phyloP scores from a whole-genome alignment of 2,113 vertebrate species.

The Capreolus pygargus region DNA sequence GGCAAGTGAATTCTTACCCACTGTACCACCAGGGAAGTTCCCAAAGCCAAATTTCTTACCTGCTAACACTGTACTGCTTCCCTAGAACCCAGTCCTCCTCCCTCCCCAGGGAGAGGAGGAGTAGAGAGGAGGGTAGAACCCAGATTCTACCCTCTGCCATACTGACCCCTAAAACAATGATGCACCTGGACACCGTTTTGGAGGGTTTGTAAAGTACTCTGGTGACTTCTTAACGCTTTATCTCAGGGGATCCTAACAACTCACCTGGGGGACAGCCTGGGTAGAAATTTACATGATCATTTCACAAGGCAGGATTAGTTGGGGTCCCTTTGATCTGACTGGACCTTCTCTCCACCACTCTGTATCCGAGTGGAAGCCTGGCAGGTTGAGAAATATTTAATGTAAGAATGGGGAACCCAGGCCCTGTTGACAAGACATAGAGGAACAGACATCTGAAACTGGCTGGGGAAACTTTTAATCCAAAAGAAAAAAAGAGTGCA shows the following conservation, averaged over 20 bases:
- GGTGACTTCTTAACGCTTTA: background rate
- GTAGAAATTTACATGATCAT: background rate
- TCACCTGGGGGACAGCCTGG: background rate
- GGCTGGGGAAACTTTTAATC: conserved; percentile 28
- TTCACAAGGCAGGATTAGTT: background rate
- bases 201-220: background rate
- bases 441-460: background rate
- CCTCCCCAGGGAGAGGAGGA: too few relatives aligned
- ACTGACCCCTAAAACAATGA: background rate
- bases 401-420: background rate
- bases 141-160: background rate
- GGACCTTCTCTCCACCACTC: background rate
- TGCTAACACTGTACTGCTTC: background rate
- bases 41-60: background rate
- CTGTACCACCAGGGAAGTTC: background rate
- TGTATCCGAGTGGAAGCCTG: background rate
- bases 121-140: too few relatives aligned
- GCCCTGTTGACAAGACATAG: accelerated
- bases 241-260: background rate
- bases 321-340: background rate
- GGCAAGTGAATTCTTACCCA: background rate
- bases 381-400: background rate
- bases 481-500: background rate
- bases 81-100: background rate
- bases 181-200: background rate